phyloP scores from a whole-genome alignment of 2,888 invertebrate genomes.

The Dasysyrphus tricinctus region DNA sequence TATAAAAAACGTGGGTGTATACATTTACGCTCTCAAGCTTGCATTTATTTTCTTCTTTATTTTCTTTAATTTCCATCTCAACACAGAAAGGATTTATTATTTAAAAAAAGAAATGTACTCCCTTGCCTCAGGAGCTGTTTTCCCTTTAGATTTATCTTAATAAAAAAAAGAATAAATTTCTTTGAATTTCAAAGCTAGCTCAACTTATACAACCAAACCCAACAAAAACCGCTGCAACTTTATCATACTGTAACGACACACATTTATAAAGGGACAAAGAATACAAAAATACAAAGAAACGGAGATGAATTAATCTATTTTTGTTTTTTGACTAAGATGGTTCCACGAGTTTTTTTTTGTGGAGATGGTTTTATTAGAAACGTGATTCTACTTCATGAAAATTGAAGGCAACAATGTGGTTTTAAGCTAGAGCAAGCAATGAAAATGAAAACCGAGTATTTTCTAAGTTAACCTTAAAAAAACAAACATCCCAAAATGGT shows the following conservation, averaged over 20 bases:
- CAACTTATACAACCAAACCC: neutral
- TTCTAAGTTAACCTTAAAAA: neutral
- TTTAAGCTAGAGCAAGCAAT: neutral
- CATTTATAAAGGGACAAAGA: too few species aligned
- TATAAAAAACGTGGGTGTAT: neutral
- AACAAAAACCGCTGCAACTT: neutral
- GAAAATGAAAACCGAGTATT: neutral
- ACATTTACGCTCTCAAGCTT: constrained; percentile 13
- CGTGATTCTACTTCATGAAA: constrained; percentile 8
- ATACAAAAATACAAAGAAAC: neutral
- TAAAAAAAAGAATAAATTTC: neutral
- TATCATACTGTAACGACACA: neutral
- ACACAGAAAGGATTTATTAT: constrained; percentile 1
- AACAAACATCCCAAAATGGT: neutral
- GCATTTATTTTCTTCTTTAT: neutral
- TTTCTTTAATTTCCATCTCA: neutral
- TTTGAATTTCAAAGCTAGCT: constrained; percentile 2
- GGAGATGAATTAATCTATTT: constrained; percentile 10
- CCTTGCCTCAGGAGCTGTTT: neutral
- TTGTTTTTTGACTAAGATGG: neutral
- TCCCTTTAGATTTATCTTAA: constrained; percentile 6
- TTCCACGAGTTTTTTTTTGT: neutral
- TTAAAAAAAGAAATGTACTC: neutral
- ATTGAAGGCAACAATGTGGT: neutral
- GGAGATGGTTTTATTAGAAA: constrained; percentile 8